Base-by-base conservation (phyloP, 2,888 invertebrate genomes). In the Acanthosepion lycidas region DNA sequence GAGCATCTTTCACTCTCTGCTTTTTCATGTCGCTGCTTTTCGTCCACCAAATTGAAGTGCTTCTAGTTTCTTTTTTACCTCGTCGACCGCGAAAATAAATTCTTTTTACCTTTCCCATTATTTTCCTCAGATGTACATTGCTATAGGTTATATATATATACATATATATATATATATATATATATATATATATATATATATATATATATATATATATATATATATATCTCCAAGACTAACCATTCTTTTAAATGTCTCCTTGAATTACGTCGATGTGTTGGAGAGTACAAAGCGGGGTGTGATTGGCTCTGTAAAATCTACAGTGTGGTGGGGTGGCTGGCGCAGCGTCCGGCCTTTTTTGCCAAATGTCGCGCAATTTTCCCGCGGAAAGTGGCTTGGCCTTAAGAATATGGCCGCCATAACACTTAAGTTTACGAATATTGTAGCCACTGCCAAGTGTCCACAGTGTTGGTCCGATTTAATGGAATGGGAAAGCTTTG, bases 331-430 rank as follows among this genome's bases (percentile, higher is more conserved):
- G 28, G 78, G 15, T 9, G n/a, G 78, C 78, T 28, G 78, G 78
- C 78, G 78, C 12, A 9, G 28, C 9, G n/a, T 78, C 28, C 28
- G n/a, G 12, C 78, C 28, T 78, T 78, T 64, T 78, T 78, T 78
- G 78, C 78, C 78, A 78, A 78, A 78, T 78, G n/a, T 78, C 78
- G 78, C 9, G 78, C 78, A 78, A 78, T 78, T 78, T 78, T 78
- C 78, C 78, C 78, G n/a, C 78, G 78, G 78, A 78, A n/a, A n/a
- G n/a, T 28, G n/a, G n/a, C n/a, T 28, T 78, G 78, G 78, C n/a
- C n/a, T 78, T 78, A 78, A 28, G 78, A 78, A 78, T 78, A n/a
- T 28, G 78, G 78, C n/a, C 78, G 78, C 78, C 28, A 78, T 78
- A 78, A 78, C 78, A 78, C 28, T 78, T 78, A 78, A 78, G n/a